Conservation (phyloP, 2,797 vertebrate species). For the Serranus cabrilla region DNA sequence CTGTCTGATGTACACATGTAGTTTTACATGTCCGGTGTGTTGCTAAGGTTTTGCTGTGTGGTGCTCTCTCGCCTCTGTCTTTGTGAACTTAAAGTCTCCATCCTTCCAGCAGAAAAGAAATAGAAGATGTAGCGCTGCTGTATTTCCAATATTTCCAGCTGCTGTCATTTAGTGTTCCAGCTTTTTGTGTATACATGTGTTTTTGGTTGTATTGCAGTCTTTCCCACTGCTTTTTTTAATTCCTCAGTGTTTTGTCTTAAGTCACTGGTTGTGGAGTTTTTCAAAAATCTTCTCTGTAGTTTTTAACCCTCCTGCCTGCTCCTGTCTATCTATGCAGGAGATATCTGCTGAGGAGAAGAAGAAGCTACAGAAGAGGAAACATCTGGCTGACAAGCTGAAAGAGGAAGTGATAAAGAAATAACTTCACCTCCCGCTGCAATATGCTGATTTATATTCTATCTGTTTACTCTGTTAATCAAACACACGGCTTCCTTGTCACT, state of each 20-base stretch:
- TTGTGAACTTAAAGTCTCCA: neutral
- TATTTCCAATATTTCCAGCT: neutral
- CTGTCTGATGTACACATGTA: constrained; percentile 41
- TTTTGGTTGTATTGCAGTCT: neutral
- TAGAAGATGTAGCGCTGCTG: neutral
- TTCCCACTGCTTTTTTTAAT: constrained; percentile 3
- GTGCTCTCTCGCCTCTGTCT: neutral
- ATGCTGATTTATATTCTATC: constrained; percentile 11
- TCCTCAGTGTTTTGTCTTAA: neutral
- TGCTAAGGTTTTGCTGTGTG: constrained; percentile 22
- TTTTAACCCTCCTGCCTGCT: constrained; percentile 15
- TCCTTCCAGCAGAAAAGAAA: neutral
- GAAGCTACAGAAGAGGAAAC: constrained; percentile 93
- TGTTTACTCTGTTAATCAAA: constrained; percentile 37
- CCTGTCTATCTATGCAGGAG: constrained; percentile 81
- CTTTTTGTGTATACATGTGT: neutral
- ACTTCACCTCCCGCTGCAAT: constrained; percentile 31
- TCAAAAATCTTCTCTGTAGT: neutral
- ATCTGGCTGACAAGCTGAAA: constrained; percentile 97
- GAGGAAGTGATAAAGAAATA: constrained; percentile 98
- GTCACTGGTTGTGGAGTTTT: neutral
- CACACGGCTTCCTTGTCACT: constrained; percentile 45
- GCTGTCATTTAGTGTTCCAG: neutral
- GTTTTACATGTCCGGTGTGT: constrained; percentile 9
- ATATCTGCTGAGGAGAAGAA: constrained; percentile 94